Percentiles rank a stretch among this genome's conserved stretches.
Conservation (phyloP, 2,888 invertebrate species). For the Catocala nupta region DNA sequence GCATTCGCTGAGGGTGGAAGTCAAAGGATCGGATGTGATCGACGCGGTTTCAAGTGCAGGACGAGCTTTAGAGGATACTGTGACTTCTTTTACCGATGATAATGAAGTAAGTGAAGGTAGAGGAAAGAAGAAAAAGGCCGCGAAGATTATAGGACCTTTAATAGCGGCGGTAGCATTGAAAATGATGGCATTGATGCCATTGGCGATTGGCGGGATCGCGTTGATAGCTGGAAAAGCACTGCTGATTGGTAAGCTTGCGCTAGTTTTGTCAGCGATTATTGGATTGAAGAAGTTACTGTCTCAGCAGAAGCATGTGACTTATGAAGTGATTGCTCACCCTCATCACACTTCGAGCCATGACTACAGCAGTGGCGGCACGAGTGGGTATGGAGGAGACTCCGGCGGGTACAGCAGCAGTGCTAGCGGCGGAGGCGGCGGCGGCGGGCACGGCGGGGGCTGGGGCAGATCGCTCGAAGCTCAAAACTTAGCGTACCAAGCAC, state of each 20-base stretch:
- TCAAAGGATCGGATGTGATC: slow-evolving; percentile 94
- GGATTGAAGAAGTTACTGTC: slow-evolving; percentile 94
- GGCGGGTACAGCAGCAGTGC: slow-evolving; percentile 82
- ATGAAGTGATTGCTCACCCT: slow-evolving; percentile 95
- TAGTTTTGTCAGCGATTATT: slow-evolving; percentile 94
- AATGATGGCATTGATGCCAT: slow-evolving; percentile 92
- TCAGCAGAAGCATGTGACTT: slow-evolving; percentile 94
- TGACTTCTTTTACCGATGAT: slow-evolving; percentile 89
- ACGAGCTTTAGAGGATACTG: slow-evolving; percentile 92
- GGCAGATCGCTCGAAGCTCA: slow-evolving; percentile 93
- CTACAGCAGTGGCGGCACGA: slow-evolving; percentile 81
- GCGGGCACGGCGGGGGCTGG: slow-evolving; percentile 89
- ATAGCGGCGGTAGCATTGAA: slow-evolving; percentile 92
- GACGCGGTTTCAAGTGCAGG: slow-evolving; percentile 93
- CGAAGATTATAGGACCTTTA: slow-evolving; percentile 92
- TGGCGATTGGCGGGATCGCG: slow-evolving; percentile 93
- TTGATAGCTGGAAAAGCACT: slow-evolving; percentile 95
- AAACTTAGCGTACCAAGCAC: slow-evolving; percentile 92
- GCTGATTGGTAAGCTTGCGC: slow-evolving; percentile 94
- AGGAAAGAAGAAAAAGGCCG: slow-evolving; percentile 94
- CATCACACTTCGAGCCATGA: slow-evolving; percentile 91
- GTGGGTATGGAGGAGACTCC: slow-evolving; percentile 89
- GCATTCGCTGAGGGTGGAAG: slow-evolving; percentile 94
- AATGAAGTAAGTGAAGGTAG: slow-evolving; percentile 88
- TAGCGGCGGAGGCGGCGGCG: slow-evolving; percentile 83